Evolutionary conservation across 2,113 vertebrate genomes (phyloP).

Genomic region (Pantherophis guttatus): DNA sequence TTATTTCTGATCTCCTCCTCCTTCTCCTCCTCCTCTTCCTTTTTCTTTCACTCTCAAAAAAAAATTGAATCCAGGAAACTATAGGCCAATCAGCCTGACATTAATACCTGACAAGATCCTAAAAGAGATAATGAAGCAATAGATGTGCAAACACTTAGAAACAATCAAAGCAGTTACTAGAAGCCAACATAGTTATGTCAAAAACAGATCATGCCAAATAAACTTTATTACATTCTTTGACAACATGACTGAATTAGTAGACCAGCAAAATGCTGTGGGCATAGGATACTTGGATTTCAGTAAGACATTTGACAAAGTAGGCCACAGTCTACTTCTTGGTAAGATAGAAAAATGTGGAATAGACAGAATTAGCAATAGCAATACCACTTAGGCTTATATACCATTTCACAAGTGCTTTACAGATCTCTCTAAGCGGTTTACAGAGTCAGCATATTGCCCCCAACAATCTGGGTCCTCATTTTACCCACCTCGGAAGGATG

Average conservation of each 20-base stretch:
- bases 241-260: not conserved
- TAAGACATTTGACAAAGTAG: not conserved
- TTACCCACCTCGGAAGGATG: too few species aligned
- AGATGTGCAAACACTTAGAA: not conserved
- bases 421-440: too few species aligned
- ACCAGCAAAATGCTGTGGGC: not conserved
- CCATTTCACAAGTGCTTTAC: too few species aligned
- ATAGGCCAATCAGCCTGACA: not conserved
- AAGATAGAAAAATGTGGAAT: not conserved
- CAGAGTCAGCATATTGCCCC: too few species aligned
- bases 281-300: not conserved
- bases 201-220: not conserved
- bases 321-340: not conserved
- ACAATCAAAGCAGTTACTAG: not conserved
- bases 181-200: not conserved
- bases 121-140: not conserved
- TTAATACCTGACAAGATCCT: not conserved
- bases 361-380: not conserved
- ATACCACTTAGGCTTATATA: too few species aligned
- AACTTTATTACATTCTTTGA: not conserved
- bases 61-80: too few species aligned
- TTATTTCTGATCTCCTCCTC: not conserved
- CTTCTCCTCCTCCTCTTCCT: too few species aligned
- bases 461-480: too few species aligned
- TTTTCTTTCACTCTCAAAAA: not conserved